phyloP scores from a whole-genome alignment of 2,113 vertebrate species.

The Pionites leucogaster region DNA sequence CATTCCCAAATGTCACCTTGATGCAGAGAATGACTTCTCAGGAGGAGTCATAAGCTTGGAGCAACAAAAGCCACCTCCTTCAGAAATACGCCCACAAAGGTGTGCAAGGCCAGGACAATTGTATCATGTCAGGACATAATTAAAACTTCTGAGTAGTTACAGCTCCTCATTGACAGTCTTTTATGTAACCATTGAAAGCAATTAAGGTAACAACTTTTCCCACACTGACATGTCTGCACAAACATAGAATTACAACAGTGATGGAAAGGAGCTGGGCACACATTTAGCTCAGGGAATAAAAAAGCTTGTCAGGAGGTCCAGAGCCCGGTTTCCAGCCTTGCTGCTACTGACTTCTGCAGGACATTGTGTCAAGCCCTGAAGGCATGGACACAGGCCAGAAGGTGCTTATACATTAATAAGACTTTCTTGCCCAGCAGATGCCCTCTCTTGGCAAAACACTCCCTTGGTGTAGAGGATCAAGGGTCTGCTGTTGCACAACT shows the following conservation, averaged over 20 bases:
- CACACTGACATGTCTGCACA: neutral
- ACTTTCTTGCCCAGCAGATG: neutral
- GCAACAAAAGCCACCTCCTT: conserved; percentile 35
- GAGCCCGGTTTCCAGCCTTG: neutral
- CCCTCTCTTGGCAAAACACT: neutral
- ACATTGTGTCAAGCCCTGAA: neutral
- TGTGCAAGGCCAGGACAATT: conserved; percentile 13
- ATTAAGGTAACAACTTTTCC: neutral
- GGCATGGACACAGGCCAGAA: conserved; percentile 8
- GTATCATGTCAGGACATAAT: neutral
- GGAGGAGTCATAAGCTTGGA: neutral
- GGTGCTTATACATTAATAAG: neutral
- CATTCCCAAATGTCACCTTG: conserved; percentile 33
- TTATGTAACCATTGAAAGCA: neutral
- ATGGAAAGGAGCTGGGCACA: neutral
- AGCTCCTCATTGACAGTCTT: neutral
- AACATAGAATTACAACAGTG: neutral
- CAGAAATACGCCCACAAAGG: conserved; percentile 14
- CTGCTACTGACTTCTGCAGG: neutral
- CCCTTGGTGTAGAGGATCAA: neutral
- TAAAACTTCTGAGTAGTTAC: neutral
- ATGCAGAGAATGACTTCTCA: neutral
- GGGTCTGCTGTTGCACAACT: neutral
- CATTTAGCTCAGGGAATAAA: neutral
- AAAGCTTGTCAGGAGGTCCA: neutral